Percentiles rank a stretch among this genome's conserved stretches.
Evolutionary conservation across 2,797 vertebrate species (phyloP).

Genomic region (Typhlichthys eigenmanni): DNA sequence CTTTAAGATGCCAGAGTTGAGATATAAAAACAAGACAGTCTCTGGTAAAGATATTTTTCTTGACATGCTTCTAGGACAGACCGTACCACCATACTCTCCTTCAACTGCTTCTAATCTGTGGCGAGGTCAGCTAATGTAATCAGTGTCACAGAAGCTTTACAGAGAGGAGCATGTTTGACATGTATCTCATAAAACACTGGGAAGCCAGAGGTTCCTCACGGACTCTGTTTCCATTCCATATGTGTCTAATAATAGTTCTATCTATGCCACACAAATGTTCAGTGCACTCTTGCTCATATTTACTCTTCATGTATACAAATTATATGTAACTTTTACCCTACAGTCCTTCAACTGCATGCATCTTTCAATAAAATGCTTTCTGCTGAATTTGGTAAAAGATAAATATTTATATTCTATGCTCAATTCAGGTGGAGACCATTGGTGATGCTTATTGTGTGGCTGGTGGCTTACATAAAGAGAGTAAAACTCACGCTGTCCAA

Average conservation of each 20-base stretch:
- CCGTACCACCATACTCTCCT: conserved; percentile 21
- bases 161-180: conserved; percentile 67
- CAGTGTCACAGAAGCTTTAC: conserved; percentile 74
- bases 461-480: conserved; percentile 94
- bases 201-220: conserved; percentile 71
- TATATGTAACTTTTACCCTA: background rate
- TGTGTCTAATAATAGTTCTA: conserved; percentile 78
- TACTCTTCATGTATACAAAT: conserved; percentile 31
- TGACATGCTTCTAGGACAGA: conserved; percentile 24
- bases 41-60: conserved; percentile 1
- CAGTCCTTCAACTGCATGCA: background rate
- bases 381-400: too few relatives aligned
- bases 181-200: conserved; percentile 73
- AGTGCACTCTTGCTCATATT: conserved; percentile 58
- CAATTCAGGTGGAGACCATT: conserved; percentile 93
- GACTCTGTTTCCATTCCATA: conserved; percentile 75
- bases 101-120: conserved; percentile 62
- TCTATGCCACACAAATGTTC: conserved; percentile 50
- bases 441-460: conserved; percentile 98
- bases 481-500: conserved; percentile 90
- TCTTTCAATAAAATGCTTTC: too few relatives aligned
- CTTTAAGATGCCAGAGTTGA: background rate
- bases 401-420: too few relatives aligned
- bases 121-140: conserved; percentile 76
- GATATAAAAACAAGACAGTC: conserved; percentile 22